Percentiles rank a stretch among this genome's conserved stretches.
Evolutionary conservation across 2,888 invertebrate genomes (phyloP).

Genomic region (Pomacea canaliculata): DNA sequence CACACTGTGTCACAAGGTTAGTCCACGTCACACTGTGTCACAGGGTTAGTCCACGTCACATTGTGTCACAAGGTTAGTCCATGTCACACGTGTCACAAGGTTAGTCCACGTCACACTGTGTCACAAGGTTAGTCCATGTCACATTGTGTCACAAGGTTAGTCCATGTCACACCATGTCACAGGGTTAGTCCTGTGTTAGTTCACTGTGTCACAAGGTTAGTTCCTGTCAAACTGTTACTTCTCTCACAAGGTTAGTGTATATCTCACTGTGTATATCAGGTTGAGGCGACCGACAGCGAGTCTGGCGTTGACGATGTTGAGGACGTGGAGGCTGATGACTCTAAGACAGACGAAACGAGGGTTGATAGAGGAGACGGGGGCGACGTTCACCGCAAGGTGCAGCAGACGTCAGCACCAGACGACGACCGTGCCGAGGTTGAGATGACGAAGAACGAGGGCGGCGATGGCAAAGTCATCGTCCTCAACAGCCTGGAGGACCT

Average conservation of each 20-base stretch:
- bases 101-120: constrained; percentile 26
- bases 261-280: background rate
- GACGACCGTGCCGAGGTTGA: constrained; percentile 4
- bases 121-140: no score
- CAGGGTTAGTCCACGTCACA: constrained; percentile 33
- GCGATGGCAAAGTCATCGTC: constrained; percentile 32
- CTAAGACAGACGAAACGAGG: background rate
- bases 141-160: no score
- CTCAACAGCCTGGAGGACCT: constrained; percentile 58
- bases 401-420: background rate
- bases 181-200: no score
- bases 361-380: background rate
- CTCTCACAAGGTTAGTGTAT: no score
- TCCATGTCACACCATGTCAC: no score
- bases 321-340: constrained; percentile 19
- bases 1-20: no score
- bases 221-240: no score
- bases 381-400: background rate
- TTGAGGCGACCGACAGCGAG: constrained; percentile 31
- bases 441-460: background rate
- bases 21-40: constrained; percentile 45
- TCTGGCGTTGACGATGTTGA: constrained; percentile 33
- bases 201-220: no score
- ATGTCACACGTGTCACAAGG: constrained; percentile 31
- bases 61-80: no score